These are phyloP conservation scores for Diphyllodes magnificus DNA, from an alignment of 2,113 vertebrate genomes.

Conservation along the genomic window DNA sequence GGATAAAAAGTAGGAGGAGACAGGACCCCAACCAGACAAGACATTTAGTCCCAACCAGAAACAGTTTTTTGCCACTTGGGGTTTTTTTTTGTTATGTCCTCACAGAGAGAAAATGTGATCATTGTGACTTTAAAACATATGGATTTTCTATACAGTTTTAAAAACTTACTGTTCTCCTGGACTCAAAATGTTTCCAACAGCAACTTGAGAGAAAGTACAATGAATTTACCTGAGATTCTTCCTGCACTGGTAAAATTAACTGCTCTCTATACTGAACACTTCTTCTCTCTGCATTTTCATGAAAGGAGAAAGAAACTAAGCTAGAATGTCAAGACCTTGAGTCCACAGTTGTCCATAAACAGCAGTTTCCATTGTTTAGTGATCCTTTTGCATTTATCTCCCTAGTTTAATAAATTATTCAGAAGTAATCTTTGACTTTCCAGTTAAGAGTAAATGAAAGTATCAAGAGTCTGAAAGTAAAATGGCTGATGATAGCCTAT, in stretches of 20 bases:
- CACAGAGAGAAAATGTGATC: neutral
- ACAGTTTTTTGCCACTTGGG: neutral
- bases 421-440: neutral
- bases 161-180: neutral
- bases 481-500: neutral
- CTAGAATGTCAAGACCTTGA: neutral
- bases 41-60: neutral
- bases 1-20: neutral
- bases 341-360: neutral
- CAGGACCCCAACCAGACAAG: neutral
- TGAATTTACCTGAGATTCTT: neutral
- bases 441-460: neutral
- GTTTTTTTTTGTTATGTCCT: rapidly evolving
- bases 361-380: neutral
- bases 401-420: neutral
- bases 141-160: neutral
- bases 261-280: neutral
- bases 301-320: neutral
- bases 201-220: neutral
- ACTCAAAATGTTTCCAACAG: neutral
- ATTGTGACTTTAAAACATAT: neutral
- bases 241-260: neutral
- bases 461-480: neutral
- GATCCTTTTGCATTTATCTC: neutral
- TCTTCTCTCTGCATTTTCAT: neutral